Evolutionary conservation across 2,113 vertebrate species (phyloP).

Genomic region (Bujurquina vittata): DNA sequence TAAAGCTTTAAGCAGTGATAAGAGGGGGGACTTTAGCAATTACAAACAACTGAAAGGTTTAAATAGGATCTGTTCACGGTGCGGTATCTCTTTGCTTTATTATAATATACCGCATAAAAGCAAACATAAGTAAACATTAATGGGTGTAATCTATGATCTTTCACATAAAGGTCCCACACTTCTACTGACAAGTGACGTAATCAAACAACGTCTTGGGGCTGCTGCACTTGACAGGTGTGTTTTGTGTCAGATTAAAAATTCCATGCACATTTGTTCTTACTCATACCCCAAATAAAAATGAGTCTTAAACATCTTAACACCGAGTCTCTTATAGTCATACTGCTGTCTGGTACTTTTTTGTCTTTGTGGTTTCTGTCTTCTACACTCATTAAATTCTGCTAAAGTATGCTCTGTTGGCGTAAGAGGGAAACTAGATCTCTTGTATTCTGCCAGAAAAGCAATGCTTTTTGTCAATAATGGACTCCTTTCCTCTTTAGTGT

Average conservation of each 20-base stretch:
- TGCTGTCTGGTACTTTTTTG: not conserved
- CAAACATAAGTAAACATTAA: not conserved
- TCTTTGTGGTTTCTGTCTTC: not conserved
- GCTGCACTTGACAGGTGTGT: conserved; percentile 92
- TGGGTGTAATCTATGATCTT: not conserved
- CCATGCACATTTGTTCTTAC: not conserved
- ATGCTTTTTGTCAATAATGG: conserved; percentile 27
- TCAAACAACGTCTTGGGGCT: conserved; percentile 89
- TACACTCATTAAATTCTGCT: conserved; percentile 32
- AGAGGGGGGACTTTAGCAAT: not conserved
- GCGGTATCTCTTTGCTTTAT: not conserved
- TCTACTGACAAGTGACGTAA: conserved; percentile 90
- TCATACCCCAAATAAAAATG: not conserved
- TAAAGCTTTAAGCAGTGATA: not conserved
- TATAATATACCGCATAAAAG: not conserved
- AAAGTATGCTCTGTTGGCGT: conserved; percentile 27
- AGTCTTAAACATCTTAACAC: not conserved
- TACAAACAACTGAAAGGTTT: not conserved
- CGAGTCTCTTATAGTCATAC: not conserved
- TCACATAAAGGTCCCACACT: conserved; percentile 84
- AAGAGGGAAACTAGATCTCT: conserved; percentile 10
- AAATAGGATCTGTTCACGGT: not conserved
- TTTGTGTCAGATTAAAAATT: not conserved
- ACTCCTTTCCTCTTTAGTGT: conserved; percentile 76
- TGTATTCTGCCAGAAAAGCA: conserved; percentile 11